These are phyloP conservation scores for Nasalis larvatus DNA, from an alignment of 2,113 vertebrate species.

Conservation along the genomic window DNA sequence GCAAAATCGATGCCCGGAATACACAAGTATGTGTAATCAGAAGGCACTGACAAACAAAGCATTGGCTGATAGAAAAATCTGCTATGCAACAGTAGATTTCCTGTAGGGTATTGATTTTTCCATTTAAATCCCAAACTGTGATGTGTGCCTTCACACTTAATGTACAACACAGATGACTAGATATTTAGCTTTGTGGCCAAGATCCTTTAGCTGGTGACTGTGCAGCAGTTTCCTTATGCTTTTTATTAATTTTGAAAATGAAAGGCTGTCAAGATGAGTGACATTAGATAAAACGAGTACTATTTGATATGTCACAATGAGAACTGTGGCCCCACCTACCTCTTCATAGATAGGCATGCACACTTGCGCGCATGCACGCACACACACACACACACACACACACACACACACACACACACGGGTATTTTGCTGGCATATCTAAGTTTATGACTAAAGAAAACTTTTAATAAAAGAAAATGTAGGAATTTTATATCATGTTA, in stretches of 20 bases:
- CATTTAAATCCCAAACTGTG: conserved; percentile 57
- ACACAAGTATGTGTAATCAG: conserved; percentile 38
- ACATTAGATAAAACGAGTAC: conserved; percentile 70
- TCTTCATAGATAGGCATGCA: neutral
- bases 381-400: neutral
- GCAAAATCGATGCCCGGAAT: conserved; percentile 50
- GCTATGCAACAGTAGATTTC: conserved; percentile 57
- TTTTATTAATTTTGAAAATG: conserved; percentile 74
- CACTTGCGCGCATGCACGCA: neutral
- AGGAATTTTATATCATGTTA: neutral
- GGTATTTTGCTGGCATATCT: neutral
- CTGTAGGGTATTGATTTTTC: conserved; percentile 59
- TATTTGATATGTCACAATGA: conserved; percentile 8
- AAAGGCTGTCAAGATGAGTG: conserved; percentile 59
- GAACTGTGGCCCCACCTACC: neutral
- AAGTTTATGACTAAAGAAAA: conserved; percentile 23
- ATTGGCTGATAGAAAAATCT: conserved; percentile 55
- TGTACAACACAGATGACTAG: conserved; percentile 52
- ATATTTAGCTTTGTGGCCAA: conserved; percentile 66
- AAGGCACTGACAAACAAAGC: conserved; percentile 61
- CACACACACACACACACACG: neutral
- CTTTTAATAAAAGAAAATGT: neutral
- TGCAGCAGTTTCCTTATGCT: conserved; percentile 68
- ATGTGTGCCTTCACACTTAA: conserved; percentile 63
- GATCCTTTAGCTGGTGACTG: conserved; percentile 56